Base-by-base conservation (phyloP, 2,888 invertebrate species). In the Melieria crassipennis region DNA sequence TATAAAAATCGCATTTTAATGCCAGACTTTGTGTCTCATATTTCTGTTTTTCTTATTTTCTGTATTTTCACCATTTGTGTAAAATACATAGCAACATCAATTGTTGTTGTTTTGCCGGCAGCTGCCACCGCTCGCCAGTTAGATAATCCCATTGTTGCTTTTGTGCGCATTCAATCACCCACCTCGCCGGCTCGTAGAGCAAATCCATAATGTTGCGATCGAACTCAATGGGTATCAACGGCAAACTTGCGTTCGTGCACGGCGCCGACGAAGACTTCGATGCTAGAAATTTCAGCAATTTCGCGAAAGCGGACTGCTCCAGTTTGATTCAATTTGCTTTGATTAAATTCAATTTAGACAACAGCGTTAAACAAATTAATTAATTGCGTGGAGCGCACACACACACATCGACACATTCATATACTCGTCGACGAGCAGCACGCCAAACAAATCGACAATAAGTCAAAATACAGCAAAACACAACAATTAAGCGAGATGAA, bases 191-290 rank as follows among this genome's bases (percentile, higher is more conserved):
- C 73, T 82, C 81, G 73, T 84, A 82, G 76, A 85, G 76, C 69
- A 85, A 77, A 77, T 85, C 85, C 86, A 86, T 86, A 67, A 86
- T 86, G 78, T 82, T 86, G 72, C 82, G 82, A 77, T 84, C 83
- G 79, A 85, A 86, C 79, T 85, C 85, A 77, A 85, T 80, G 79
- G 82, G 80, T 73, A 85, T 82, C 56, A 82, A 71, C 66, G 78
- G 77, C 65, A 60, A 67, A 61, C 10, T 10, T 50, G 11, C 9
- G 50, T 50, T 50, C 42, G 52, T 48, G 66, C 42, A 52, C 56
- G 47, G 30, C 13, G 16, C 2, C n/a, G 30, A 65, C 11, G 58
- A 45, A 5, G 56, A 60, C 42, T 58, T 65, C 45, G 70, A 68
- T 62, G 71, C 69, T 65, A 68, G 63, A 65, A 72, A 72, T 66